These are phyloP conservation scores for Sporophila hypoxantha DNA, from an alignment of 2,113 vertebrate species.

Conservation along the genomic window DNA sequence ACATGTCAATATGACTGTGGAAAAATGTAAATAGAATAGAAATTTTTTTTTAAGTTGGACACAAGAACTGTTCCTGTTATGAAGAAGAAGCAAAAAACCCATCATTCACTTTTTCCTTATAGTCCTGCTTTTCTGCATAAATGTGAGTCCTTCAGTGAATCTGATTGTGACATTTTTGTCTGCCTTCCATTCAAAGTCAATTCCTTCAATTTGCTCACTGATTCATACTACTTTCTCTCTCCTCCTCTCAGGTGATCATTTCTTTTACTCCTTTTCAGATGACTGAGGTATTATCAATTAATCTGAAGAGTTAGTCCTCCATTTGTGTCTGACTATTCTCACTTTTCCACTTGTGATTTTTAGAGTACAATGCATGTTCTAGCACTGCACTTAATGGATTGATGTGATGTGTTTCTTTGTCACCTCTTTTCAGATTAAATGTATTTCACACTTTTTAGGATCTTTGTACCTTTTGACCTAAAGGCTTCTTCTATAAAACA, in stretches of 20 bases:
- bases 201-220: slow-evolving; percentile 20
- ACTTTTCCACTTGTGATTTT: background rate
- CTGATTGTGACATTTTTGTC: background rate
- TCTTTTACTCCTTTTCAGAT: slow-evolving; percentile 1
- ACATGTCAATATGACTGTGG: background rate
- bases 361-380: background rate
- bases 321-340: background rate
- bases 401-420: background rate
- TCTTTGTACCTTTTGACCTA: background rate
- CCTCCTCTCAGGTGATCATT: background rate
- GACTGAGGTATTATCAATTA: slow-evolving; percentile 29
- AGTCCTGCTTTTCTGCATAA: background rate
- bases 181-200: slow-evolving; percentile 16
- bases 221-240: background rate
- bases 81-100: background rate
- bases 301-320: slow-evolving; percentile 12
- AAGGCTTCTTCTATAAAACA: background rate
- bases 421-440: background rate
- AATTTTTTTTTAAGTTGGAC: background rate
- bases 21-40: background rate
- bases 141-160: background rate
- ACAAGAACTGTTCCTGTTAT: background rate
- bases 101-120: background rate
- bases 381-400: background rate
- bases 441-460: background rate